phyloP scores from a whole-genome alignment of 2,113 vertebrate species.

The Dryoscopus gambensis region DNA sequence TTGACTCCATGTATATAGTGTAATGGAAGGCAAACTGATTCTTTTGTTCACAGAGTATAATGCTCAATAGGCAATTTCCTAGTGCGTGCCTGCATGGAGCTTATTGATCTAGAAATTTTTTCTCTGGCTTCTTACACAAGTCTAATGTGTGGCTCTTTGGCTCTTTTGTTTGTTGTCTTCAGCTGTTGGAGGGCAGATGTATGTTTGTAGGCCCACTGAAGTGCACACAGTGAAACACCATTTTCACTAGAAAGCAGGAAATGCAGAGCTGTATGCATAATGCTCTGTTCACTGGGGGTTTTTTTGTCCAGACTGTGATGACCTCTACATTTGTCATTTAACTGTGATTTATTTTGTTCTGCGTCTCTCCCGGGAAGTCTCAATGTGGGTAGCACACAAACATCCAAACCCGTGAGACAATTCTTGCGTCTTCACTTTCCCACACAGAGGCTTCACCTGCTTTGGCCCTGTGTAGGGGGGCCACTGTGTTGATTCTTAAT shows the following conservation, averaged over 20 bases:
- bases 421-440: background rate
- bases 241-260: background rate
- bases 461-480: too few relatives aligned
- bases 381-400: background rate
- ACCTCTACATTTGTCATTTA: background rate
- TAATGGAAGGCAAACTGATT: background rate
- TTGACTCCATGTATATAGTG: background rate
- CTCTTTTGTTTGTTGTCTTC: background rate
- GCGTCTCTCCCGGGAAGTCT: background rate
- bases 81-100: background rate
- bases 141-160: background rate
- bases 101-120: background rate
- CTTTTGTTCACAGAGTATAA: background rate
- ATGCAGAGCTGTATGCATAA: background rate
- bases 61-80: background rate
- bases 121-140: background rate
- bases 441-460: accelerated
- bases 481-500: background rate
- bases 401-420: background rate
- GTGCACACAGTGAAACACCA: background rate
- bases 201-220: background rate
- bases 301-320: background rate
- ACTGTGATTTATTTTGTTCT: background rate
- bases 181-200: background rate
- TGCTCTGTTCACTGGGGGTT: accelerated